These are phyloP conservation scores for Pocillopora grandis DNA, from an alignment of 92 coral and sea anemone species.

Conservation along the genomic window DNA sequence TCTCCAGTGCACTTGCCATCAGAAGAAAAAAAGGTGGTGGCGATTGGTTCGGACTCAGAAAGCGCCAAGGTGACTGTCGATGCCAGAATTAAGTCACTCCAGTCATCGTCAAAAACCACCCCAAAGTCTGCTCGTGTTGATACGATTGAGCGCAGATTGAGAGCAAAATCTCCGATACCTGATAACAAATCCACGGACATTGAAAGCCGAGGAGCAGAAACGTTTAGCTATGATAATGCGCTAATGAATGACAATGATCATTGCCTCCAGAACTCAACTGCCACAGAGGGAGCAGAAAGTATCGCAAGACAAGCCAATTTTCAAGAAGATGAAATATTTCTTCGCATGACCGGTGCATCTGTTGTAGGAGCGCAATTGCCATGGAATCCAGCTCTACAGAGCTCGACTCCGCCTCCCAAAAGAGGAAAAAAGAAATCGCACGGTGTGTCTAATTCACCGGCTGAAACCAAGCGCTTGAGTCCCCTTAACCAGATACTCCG, in stretches of 20 bases:
- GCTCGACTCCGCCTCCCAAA: slow-evolving; percentile 43
- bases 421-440: slow-evolving; percentile 50
- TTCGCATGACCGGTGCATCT: background rate
- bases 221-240: background rate
- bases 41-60: background rate
- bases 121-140: slow-evolving; percentile 6
- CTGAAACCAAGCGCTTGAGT: slow-evolving; percentile 67
- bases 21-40: background rate
- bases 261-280: background rate
- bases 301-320: background rate
- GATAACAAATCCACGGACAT: background rate
- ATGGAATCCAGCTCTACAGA: slow-evolving; percentile 5
- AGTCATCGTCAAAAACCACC: background rate
- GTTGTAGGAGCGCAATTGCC: background rate
- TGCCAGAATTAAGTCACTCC: background rate
- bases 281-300: background rate
- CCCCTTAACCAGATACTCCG: slow-evolving; percentile 95
- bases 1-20: slow-evolving; percentile 18
- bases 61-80: background rate
- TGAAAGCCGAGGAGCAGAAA: background rate
- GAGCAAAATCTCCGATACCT: background rate
- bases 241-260: background rate
- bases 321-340: background rate
- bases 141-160: background rate
- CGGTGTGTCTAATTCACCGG: slow-evolving; percentile 46